Evolutionary conservation across 2,113 vertebrate genomes (phyloP).

Genomic region (Ariopsis seemanni): DNA sequence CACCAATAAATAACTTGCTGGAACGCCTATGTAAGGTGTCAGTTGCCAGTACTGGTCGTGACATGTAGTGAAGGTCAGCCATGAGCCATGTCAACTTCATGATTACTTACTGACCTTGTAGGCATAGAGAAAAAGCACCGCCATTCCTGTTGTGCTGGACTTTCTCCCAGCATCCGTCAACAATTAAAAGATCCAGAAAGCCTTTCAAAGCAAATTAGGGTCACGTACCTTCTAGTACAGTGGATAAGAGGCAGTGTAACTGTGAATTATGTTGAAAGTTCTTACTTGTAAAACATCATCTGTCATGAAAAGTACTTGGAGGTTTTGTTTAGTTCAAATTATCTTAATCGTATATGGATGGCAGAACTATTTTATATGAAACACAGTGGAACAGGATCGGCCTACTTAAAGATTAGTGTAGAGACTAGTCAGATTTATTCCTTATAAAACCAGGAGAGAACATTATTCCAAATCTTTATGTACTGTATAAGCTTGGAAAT

Average conservation of each 20-base stretch:
- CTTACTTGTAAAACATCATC: not conserved
- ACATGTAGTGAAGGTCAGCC: slow-evolving; percentile 14
- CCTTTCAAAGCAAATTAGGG: slow-evolving; percentile 60
- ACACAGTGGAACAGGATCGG: not conserved
- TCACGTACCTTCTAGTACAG: slow-evolving; percentile 63
- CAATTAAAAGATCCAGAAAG: slow-evolving; percentile 64
- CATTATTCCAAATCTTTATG: not conserved
- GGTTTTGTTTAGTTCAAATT: not conserved
- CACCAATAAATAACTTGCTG: slow-evolving; percentile 3
- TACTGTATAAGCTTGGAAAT: not conserved
- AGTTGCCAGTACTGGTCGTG: not conserved
- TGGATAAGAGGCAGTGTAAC: slow-evolving; percentile 61
- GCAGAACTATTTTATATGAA: not conserved
- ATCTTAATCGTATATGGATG: slow-evolving; percentile 12
- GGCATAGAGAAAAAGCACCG: slow-evolving; percentile 55
- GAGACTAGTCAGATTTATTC: not conserved
- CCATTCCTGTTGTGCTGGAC: slow-evolving; percentile 50
- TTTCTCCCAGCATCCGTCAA: slow-evolving; percentile 60
- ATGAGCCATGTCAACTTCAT: slow-evolving; percentile 35
- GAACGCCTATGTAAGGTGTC: not conserved
- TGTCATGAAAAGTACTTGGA: not conserved
- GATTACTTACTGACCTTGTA: slow-evolving; percentile 40
- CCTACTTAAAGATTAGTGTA: not conserved
- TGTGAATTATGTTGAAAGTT: slow-evolving; percentile 33
- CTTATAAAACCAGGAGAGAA: not conserved